Conservation (phyloP, 2,888 invertebrate species). For the Barypeithes pellucidus region DNA sequence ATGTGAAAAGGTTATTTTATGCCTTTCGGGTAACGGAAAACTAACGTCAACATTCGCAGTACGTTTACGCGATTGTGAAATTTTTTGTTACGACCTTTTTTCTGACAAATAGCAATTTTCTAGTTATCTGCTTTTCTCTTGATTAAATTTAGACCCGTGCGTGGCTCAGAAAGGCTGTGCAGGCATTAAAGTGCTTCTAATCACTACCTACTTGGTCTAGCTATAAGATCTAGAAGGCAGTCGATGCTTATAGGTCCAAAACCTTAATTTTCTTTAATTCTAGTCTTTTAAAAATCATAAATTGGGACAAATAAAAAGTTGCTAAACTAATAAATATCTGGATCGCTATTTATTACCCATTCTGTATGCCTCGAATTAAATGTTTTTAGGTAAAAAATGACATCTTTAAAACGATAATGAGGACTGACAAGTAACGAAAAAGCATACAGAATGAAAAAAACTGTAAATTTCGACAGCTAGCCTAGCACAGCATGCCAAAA, state of each 20-base stretch:
- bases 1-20: slow-evolving; percentile 37
- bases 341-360: slow-evolving; percentile 63
- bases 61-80: neutral
- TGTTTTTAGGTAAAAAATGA: neutral
- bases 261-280: slow-evolving; percentile 50
- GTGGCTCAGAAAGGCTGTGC: slow-evolving; percentile 71
- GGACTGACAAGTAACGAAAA: slow-evolving; percentile 38
- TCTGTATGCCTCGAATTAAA: slow-evolving; percentile 63
- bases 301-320: slow-evolving; percentile 26
- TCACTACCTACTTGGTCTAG: slow-evolving; percentile 54
- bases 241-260: slow-evolving; percentile 63
- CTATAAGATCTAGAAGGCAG: slow-evolving; percentile 58
- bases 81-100: neutral
- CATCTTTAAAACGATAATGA: neutral
- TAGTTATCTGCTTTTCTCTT: slow-evolving; percentile 39
- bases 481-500: slow-evolving; percentile 66
- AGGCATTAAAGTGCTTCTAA: slow-evolving; percentile 68
- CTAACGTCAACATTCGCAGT: neutral
- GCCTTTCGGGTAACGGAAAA: neutral
- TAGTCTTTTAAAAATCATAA: slow-evolving; percentile 23
- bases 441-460: slow-evolving; percentile 67
- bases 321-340: slow-evolving; percentile 41
- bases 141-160: slow-evolving; percentile 66
- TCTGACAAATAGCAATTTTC: neutral
- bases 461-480: slow-evolving; percentile 64